Conservation (phyloP, 2,113 vertebrate species). For the Cichladusa arquata region DNA sequence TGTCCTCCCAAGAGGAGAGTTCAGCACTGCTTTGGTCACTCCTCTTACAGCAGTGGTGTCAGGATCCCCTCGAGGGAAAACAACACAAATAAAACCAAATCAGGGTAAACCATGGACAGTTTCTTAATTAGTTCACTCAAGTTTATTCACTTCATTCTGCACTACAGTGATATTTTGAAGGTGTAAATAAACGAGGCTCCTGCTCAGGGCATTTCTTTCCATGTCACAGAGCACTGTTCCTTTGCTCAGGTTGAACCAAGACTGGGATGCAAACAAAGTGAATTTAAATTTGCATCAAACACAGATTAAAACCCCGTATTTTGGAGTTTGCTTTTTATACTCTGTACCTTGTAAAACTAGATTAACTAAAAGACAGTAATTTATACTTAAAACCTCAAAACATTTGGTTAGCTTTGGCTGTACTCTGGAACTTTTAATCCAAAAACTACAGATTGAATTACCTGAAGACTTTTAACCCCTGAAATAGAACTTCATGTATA, state of each 20-base stretch:
- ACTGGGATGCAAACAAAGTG: neutral
- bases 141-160: neutral
- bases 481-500: neutral
- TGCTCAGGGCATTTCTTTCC: neutral
- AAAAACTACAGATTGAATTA: neutral
- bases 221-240: accelerated
- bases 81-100: neutral
- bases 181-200: neutral
- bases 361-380: neutral
- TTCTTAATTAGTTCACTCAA: neutral
- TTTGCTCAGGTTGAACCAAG: neutral
- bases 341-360: neutral
- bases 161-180: neutral
- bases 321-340: neutral
- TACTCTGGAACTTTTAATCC: neutral
- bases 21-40: neutral
- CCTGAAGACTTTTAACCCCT: neutral
- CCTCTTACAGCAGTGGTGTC: neutral
- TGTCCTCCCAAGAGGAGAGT: neutral
- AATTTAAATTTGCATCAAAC: neutral
- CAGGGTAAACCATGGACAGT: neutral
- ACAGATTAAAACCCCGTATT: neutral
- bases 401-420: neutral
- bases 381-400: neutral
- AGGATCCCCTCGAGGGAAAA: neutral